phyloP scores from a whole-genome alignment of 2,113 vertebrate genomes.

The Phalacrocorax pelagicus region DNA sequence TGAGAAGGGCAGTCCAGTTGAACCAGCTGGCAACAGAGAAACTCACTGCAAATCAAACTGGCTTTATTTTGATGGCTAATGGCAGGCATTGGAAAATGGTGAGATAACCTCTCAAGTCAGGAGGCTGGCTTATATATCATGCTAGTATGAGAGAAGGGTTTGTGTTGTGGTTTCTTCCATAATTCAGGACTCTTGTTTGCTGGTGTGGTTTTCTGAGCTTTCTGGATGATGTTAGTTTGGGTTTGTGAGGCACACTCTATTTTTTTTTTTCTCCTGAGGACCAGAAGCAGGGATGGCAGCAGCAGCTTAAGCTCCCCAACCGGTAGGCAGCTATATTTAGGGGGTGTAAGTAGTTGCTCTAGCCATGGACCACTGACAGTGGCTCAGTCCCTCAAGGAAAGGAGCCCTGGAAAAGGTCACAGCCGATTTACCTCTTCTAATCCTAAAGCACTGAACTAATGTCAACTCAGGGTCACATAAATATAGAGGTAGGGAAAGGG shows the following conservation, averaged over 20 bases:
- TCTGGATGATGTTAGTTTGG: not conserved
- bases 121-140: not conserved
- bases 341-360: not conserved
- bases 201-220: accelerated
- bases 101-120: not conserved
- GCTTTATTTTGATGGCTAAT: not conserved
- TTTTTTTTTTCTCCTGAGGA: not conserved
- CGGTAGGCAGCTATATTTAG: not conserved
- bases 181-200: not conserved
- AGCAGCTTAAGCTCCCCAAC: not conserved
- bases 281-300: not conserved
- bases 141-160: not conserved
- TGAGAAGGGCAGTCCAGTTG: not conserved
- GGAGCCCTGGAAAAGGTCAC: not conserved
- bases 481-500: not conserved
- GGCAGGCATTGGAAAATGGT: not conserved
- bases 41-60: not conserved
- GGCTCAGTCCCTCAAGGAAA: not conserved
- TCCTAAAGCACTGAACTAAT: not conserved
- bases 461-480: not conserved
- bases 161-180: not conserved
- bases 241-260: not conserved
- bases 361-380: not conserved
- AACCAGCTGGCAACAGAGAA: not conserved
- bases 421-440: not conserved